Conservation (phyloP, 2,888 invertebrate species). For the Tiliacea aurago region DNA sequence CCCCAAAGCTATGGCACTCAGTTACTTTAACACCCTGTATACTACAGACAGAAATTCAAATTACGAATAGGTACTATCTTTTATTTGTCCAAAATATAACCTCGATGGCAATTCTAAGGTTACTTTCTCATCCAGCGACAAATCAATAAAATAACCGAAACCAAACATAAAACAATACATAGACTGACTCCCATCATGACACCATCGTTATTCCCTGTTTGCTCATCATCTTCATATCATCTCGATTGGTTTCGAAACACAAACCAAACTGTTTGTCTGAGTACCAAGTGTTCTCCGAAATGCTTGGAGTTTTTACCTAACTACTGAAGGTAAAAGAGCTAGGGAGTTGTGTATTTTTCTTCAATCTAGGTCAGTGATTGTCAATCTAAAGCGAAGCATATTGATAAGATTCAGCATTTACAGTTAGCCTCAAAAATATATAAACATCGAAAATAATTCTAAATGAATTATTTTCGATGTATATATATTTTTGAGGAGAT, state of each 20-base stretch:
- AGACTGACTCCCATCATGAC: constrained; percentile 12
- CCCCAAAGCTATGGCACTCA: too few species aligned
- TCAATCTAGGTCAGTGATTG: constrained; percentile 18
- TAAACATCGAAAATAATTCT: too few species aligned
- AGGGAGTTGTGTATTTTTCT: constrained; percentile 38
- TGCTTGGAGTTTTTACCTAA: constrained; percentile 25
- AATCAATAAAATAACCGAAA: not conserved
- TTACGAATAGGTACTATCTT: too few species aligned
- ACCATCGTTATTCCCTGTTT: constrained; percentile 33
- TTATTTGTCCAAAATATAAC: not conserved
- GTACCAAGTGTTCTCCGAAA: constrained; percentile 58
- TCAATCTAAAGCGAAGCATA: constrained; percentile 18
- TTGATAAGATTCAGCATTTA: too few species aligned
- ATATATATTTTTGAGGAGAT: too few species aligned
- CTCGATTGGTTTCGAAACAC: constrained; percentile 63
- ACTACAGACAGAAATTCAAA: too few species aligned
- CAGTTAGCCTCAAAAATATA: too few species aligned
- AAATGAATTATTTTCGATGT: too few species aligned
- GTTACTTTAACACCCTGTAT: too few species aligned
- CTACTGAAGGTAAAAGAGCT: constrained; percentile 27
- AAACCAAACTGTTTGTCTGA: constrained; percentile 62
- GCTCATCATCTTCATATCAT: constrained; percentile 58
- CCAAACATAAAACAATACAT: constrained; percentile 8
- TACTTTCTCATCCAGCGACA: not conserved
- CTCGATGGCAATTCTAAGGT: not conserved